Base-by-base conservation (phyloP, 2,113 vertebrate species). In the Tenrec ecaudatus region DNA sequence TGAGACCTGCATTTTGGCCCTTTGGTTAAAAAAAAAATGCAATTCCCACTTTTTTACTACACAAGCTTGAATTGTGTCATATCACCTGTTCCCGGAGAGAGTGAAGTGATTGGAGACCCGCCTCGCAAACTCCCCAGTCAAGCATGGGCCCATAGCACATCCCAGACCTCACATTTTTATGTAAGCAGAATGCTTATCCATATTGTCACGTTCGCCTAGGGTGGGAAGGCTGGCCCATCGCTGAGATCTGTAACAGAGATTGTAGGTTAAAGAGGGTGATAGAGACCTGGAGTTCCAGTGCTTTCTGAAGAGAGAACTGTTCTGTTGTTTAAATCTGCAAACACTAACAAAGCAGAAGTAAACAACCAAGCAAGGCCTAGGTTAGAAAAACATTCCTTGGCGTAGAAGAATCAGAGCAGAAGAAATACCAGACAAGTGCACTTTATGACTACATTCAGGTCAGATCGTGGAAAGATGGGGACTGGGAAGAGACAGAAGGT, bases 381-480 rank as follows among this genome's bases (percentile, higher is more conserved):
- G 14, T 80, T 58, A 40, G 8, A 33, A 77, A 86, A 86, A 25
- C n/a, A 81, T 60, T 27, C 38, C 83, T 86, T 23, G 43, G 36
- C 17, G 6, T 3, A 47, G 58, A 94, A 75, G 36, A 15, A 58
- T 94, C 62, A 14, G 43, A 94, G 82, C 20, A 25, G 83, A 77
- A 88, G 76, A 40, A 79, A 82, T 89, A 87, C 94, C 60, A 68
- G 36, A 62, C 43, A 82, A 79, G 78, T 53, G 10, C 23, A 60
- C 75, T 95, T 69, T 82, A 75, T 84, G 90, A 88, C 69, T 89
- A 84, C 47, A 75, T 80, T 82, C 78, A 84, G 78, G 68, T 36
- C 79, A 88, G 73, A 40, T n/a, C 91, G 80, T 38, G 69, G 81
- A 66, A 87, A 93, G 17, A 53, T 53, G 40, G 27, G 29, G 5